Evolutionary conservation across 2,888 invertebrate genomes (phyloP), one percentile per base, ranked within the genome.

Genomic region (Pycnomerus fuliginosus): DNA sequence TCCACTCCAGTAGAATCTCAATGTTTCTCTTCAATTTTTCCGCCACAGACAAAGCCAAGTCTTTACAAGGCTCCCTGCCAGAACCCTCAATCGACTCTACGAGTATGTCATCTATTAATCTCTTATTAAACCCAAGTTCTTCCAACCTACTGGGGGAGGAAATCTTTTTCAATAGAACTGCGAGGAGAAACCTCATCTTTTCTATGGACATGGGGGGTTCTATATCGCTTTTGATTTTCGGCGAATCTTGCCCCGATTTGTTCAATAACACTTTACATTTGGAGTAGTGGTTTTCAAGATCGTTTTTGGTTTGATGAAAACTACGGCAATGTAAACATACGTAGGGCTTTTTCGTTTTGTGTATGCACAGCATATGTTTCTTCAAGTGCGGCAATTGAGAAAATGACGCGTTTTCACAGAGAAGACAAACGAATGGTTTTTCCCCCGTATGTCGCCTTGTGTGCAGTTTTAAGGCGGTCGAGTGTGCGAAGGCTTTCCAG

Each of bases 341-440:
- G 63, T 90, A 91, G 0, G 89, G 85, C 53, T 87, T 84, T 48
- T 79, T 79, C 53, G 86, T 81, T 16, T 87, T 85, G 67, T 91
- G 91, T 38, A 91, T 88, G 60, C 86, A 86, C 48, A 82, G 78
- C 89, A 92, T 89, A 67, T 92, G 91, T 48, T 90, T 87, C 70
- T 91, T 91, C 70, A 91, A 80, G 64, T 91, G 91, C 0, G 91
- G 89, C 41, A 91, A 70, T 65, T 91, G 91, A 0, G 87, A 84
- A 68, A 90, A 90, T 1, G 83, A 81, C 22, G 83, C 78, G 22
- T 82, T 82, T 45, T 76, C 74, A 61, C 89, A 89, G 56, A 85
- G 72, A 8, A 80, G 74, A 62, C 85, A 86, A 30, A 76, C 77
- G 66, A 90, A 90, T 0, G 91, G 91, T 58, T 89, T 87, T 67